Base-by-base conservation (phyloP, 2,113 vertebrate species). In the Anser brachyrhynchus region DNA sequence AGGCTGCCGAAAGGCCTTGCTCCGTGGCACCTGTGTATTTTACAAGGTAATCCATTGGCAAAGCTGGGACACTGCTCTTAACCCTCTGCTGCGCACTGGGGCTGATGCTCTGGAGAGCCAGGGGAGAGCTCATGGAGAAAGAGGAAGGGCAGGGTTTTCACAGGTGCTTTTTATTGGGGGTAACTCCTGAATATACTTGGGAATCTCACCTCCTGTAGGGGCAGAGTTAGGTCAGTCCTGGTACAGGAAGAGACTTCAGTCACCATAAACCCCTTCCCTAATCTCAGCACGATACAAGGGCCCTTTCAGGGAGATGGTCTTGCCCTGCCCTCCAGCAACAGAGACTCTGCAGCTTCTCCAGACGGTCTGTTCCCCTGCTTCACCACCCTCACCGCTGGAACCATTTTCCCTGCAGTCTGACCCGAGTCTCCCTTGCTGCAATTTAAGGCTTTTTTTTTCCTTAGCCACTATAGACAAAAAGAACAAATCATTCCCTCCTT, bases 401-500 rank as follows among this genome's bases (percentile, higher is more conserved):
- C 57, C 61, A 33, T 49, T 52, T 94, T 93, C 82, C 62, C 71
- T 92, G 35, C 84, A 91, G 74, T 89, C 72, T 92, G 94, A 96
- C 95, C 84, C 11, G 29, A 92, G 67, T 73, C 87, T 95, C n/a
- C 71, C 81, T 70, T 44, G 71, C 87, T 92, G 87, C 78, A 95
- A 87, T 97, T 97, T 91, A 95, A 94, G 92, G 89, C 91, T 89
- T 94, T 95, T 92, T 66, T 96, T 93, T 91, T 77, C 84, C 93
- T 96, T 89, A 92, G 77, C 77, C 77, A 49, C 93, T 91, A 72
- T 10, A 95, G 95, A 93, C 84, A 92, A 85, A 96, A 95, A 82
- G 94, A 95, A 95, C 81, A 96, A 96, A 96, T 95, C 89, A 96
- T 95, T 95, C 91, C 58, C 87, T 95, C 66, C 81, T 95, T 95